Base-by-base conservation (phyloP, 64 coral and sea anemone genomes). In the Catalaphyllia jardinei region DNA sequence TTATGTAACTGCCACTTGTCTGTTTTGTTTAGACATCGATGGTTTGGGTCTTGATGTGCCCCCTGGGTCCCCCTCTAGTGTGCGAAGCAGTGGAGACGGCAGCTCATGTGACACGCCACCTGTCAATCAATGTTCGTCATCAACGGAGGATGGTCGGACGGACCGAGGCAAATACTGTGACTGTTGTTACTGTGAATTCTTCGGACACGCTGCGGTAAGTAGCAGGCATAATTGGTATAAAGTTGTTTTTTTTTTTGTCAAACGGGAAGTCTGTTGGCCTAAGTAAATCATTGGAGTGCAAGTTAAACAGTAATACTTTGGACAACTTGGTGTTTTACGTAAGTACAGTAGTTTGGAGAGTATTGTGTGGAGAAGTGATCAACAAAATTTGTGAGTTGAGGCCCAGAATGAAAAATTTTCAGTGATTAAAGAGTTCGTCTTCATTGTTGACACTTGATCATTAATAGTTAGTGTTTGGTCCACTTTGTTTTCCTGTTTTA, bases 141-240 rank as follows among this genome's bases (percentile, higher is more conserved):
- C 89, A 3, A 92, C 94, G 17, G 94, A 95, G 50, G 94, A 95
- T 31, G 87, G 89, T 33, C 61, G 86, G 29, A 24, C 94, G 39
- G 88, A 88, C 67, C 86, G 89, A 74, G 90, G 94, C 29, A 95
- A 95, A 78, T 95, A 95, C 78, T 95, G 94, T n/a, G 94, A 95
- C 54, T 95, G 94, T 46, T 95, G 94, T 72, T 95, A 95, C 79
- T 95, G 94, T 78, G 94, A 95, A 92, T 88, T 95, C 72, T 95
- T 95, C 88, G 94, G 94, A 29, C 94, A 95, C 73, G 91, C 89
- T 83, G 89, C 89, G 17, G 94, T 95, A 92, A 89, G 94, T 95
- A 64, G 33, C 52, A n/a, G 19, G 25, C 17, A 16, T 20, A 65
- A 2, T 13, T 25, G 2, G 57, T 76, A 42, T 35, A 10, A 77